Evolutionary conservation across 2,888 invertebrate species (phyloP), one percentile per base, ranked within the genome.

Genomic region (Leistus spinibarbis): DNA sequence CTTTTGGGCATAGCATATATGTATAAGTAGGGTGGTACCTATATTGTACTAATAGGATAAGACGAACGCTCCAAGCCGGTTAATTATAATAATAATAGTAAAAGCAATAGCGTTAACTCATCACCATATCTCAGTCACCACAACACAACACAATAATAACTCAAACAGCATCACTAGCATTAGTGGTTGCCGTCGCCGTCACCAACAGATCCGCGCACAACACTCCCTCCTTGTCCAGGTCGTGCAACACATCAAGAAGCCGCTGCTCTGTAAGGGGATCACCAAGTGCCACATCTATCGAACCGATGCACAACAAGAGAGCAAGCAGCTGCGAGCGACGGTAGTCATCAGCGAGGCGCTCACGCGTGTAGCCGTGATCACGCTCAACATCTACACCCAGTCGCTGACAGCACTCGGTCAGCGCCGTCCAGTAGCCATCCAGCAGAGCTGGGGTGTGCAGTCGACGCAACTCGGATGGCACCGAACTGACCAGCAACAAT

Each of bases 201-300:
- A 80, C 80, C 7, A 40, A 40, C 10, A 82, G 72, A 60, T 83
- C 82, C 9, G 81, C 78, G 67, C 79, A 81, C 57, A 93, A 88
- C 72, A 94, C 88, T 13, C 93, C 93, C 76, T 93, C 92, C 16
- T 88, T 88, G 82, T 93, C 88, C 53, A 94, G 88, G 83, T 94
- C 94, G 77, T 91, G 88, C 40, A 94, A 89, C 0, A 93, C 90
- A 82, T 93, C 93, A 77, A 94, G 87, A 65, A 94, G 87, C 68
- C 94, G 89, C 79, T 91, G 90, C 82, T 94, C 94, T 24, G 94
- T 93, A 71, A 91, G 88, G 0, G 92, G 90, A 82, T 93, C 92
- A 0, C 93, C 93, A 17, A 94, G 85, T 3, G 94, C 94, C 66
- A 94, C 91, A 82, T 94, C 94, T 4, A 94, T 92, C 54, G 93